These are phyloP conservation scores for Echinarachnius parma DNA, from an alignment of 53 echinoderm and acorn worm species.

Conservation along the genomic window DNA sequence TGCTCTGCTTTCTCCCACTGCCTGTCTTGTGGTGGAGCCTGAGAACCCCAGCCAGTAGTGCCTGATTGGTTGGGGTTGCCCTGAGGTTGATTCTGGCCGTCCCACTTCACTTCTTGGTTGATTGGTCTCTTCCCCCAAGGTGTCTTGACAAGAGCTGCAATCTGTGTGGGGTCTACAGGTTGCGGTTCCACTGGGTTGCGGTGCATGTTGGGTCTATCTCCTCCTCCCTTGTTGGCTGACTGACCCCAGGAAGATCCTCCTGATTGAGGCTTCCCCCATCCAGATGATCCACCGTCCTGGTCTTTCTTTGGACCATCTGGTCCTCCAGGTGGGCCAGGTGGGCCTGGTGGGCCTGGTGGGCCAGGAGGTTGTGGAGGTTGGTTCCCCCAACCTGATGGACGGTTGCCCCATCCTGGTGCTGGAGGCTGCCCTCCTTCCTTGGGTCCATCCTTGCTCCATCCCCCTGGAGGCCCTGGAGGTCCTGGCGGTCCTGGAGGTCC, in stretches of 20 bases:
- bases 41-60: slow-evolving; percentile 65
- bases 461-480: slow-evolving; percentile 19
- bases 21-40: slow-evolving; percentile 29
- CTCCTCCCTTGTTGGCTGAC: slow-evolving; percentile 34
- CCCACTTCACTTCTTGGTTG: slow-evolving; percentile 76
- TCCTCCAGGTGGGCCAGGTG: slow-evolving; percentile 1
- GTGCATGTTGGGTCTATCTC: slow-evolving; percentile 22
- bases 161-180: slow-evolving; percentile 29
- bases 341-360: slow-evolving; percentile 2
- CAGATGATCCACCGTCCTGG: slow-evolving; percentile 40
- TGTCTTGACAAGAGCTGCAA: slow-evolving; percentile 31
- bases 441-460: slow-evolving; percentile 10
- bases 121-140: slow-evolving; percentile 92
- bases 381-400: slow-evolving; percentile 15
- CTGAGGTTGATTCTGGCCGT: slow-evolving; percentile 10
- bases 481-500: slow-evolving; percentile 13
- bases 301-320: slow-evolving; percentile 26
- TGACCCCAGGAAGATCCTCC: slow-evolving; percentile 54
- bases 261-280: slow-evolving; percentile 72
- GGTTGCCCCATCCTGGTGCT: slow-evolving; percentile 22
- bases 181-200: slow-evolving; percentile 15
- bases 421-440: background rate
- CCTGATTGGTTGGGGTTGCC: slow-evolving; percentile 40
- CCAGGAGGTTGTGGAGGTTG: slow-evolving; percentile 7
- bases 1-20: slow-evolving; percentile 60